Base-by-base conservation (phyloP, 2,888 invertebrate genomes). In the Phoronis australis region DNA sequence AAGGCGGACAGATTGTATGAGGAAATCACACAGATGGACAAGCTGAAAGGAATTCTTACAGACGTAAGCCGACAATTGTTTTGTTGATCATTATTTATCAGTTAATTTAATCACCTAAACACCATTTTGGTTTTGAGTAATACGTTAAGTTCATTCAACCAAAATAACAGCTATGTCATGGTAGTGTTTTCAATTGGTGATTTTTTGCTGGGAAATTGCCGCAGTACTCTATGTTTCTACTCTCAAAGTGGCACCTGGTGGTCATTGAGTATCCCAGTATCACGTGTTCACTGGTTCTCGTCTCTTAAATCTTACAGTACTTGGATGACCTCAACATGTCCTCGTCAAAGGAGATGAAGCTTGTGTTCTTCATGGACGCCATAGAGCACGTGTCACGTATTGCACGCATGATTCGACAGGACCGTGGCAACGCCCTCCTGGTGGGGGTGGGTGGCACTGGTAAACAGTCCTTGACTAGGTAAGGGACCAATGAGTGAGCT, bases 301-400 rank as follows among this genome's bases (percentile, higher is more conserved):
- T n/a, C n/a, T n/a, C n/a, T n/a, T n/a, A n/a, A n/a, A n/a, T n/a
- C n/a, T n/a, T n/a, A 31, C 71, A 91, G 77, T 92, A 90, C 68
- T 79, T 92, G 50, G 87, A 88, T 41, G 92, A 93, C 73, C 92
- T 85, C 72, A 90, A 89, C 72, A 80, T 88, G 40, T 81, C 83
- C 31, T 83, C 84, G 0, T 83, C 87, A 0, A 87, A 88, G 66
- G 87, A 86, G 62, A 88, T 91, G 87, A 84, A 84, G 60, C 77
- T 93, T 46, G 90, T 93, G 51, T 83, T 93, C 68, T 93, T 93
- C 79, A 83, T 86, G 80, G 77, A 78, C 51, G 78, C 78, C 37
- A 68, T 78, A 23, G 73, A 77, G 52, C 78, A 78, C 53, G 67
- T 78, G 37, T 65, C 75, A 4, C 71, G 78, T 44, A 77, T 78